Percentiles rank a stretch among this genome's conserved stretches.
Conservation (phyloP, 2,888 invertebrate species). For the Sphinx pinastri region DNA sequence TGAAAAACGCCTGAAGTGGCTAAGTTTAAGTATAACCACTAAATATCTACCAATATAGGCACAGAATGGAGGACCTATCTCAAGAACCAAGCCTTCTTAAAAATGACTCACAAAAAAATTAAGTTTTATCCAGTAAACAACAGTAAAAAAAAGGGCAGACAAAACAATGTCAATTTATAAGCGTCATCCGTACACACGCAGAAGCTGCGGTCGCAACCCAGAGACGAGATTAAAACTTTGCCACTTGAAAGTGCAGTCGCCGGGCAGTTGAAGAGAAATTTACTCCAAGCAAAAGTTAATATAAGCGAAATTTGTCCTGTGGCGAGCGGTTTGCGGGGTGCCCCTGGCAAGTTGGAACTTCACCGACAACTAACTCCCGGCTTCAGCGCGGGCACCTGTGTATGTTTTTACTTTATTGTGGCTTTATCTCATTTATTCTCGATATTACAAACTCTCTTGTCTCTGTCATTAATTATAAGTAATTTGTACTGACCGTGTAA, state of each 20-base stretch:
- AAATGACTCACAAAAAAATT: no score
- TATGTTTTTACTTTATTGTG: constrained; percentile 49
- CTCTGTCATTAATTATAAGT: not conserved
- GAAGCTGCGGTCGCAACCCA: constrained; percentile 52
- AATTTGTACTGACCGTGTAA: not conserved
- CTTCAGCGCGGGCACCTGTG: constrained; percentile 58
- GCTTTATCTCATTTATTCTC: constrained; percentile 1
- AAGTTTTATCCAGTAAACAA: not conserved
- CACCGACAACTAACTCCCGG: constrained; percentile 54
- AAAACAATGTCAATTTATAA: constrained; percentile 41
- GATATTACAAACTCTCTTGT: not conserved
- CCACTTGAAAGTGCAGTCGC: constrained; percentile 77
- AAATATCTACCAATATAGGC: no score
- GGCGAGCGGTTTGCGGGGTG: constrained; percentile 66
- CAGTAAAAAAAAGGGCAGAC: constrained; percentile 11
- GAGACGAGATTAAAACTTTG: constrained; percentile 77
- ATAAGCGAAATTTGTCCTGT: constrained; percentile 79
- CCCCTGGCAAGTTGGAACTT: constrained; percentile 60
- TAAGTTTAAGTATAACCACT: no score
- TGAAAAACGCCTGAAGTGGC: no score
- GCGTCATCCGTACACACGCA: constrained; percentile 47
- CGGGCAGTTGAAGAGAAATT: constrained; percentile 76
- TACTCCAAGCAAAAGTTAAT: constrained; percentile 80
- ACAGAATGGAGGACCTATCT: no score
- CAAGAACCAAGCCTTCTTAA: no score